Conservation (phyloP, 1,140 invertebrate species). For the Augochlora pura region DNA sequence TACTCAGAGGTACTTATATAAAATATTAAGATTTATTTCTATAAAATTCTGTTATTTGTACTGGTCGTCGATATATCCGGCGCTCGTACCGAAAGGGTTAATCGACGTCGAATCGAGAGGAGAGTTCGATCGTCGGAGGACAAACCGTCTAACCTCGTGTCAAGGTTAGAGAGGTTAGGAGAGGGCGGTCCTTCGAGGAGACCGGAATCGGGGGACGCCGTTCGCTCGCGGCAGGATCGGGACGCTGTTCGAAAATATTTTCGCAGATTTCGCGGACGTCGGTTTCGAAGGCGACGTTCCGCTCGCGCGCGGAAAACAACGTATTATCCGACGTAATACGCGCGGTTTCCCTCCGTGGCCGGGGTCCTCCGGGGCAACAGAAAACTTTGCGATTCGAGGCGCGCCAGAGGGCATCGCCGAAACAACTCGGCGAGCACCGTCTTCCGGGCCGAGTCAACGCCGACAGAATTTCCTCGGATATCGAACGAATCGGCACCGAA, state of each 20-base stretch:
- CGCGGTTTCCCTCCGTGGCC: not conserved
- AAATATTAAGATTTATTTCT: too few relatives aligned
- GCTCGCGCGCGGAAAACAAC: not conserved
- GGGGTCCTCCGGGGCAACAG: not conserved
- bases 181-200: too few relatives aligned
- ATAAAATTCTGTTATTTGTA: too few relatives aligned
- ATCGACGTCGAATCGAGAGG: not conserved
- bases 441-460: not conserved
- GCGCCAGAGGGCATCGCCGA: not conserved
- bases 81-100: too few relatives aligned
- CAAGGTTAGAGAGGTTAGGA: too few relatives aligned
- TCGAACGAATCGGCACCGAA: too few relatives aligned
- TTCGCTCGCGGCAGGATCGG: not conserved
- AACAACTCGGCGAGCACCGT: too few relatives aligned
- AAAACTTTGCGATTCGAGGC: constrained; percentile 37
- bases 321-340: constrained; percentile 9
- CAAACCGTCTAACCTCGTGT: too few relatives aligned
- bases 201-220: not conserved
- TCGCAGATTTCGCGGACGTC: not conserved
- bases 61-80: too few relatives aligned
- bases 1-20: too few relatives aligned
- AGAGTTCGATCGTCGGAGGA: not conserved
- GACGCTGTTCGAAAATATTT: not conserved
- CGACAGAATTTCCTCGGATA: not conserved
- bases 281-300: not conserved